Percentiles rank a stretch among this genome's conserved stretches.
Evolutionary conservation across 2,113 vertebrate species (phyloP).

Genomic region (Echinops telfairi): DNA sequence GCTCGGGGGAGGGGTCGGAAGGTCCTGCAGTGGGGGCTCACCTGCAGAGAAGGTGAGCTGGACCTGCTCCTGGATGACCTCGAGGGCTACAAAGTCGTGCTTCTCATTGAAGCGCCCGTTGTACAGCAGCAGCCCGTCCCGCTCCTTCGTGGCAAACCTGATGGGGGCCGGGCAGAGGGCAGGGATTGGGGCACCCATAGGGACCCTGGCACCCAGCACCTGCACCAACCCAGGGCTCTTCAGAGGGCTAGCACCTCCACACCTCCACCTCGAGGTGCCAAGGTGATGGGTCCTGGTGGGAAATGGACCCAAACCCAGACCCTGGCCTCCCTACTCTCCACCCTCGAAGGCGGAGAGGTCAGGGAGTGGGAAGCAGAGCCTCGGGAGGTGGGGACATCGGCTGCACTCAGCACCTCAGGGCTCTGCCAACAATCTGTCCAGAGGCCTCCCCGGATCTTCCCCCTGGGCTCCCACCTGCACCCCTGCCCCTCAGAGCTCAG

Average conservation of each 20-base stretch:
- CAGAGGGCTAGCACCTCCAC: background rate
- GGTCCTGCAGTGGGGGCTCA: slow-evolving; percentile 54
- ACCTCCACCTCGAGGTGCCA: too few relatives aligned
- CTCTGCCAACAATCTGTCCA: background rate
- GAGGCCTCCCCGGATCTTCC: background rate
- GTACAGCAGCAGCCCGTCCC: slow-evolving; percentile 93
- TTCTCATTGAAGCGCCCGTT: slow-evolving; percentile 98
- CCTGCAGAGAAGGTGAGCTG: slow-evolving; percentile 98
- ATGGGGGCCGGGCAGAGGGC: background rate
- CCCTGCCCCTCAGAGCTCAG: background rate
- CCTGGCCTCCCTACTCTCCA: background rate
- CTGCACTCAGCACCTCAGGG: background rate
- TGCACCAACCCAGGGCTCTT: background rate
- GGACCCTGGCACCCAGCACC: background rate
- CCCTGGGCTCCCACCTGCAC: background rate
- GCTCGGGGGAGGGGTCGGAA: rapidly evolving
- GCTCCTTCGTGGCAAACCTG: slow-evolving; percentile 95
- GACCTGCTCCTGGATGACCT: slow-evolving; percentile 95
- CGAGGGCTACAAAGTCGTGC: slow-evolving; percentile 96
- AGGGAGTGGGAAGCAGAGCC: background rate
- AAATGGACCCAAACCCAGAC: background rate
- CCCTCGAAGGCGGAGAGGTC: too few relatives aligned
- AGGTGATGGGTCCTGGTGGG: background rate
- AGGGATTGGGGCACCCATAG: background rate
- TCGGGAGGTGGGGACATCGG: background rate